phyloP scores from a whole-genome alignment of 2,113 vertebrate genomes.

The Hoplias malabaricus region DNA sequence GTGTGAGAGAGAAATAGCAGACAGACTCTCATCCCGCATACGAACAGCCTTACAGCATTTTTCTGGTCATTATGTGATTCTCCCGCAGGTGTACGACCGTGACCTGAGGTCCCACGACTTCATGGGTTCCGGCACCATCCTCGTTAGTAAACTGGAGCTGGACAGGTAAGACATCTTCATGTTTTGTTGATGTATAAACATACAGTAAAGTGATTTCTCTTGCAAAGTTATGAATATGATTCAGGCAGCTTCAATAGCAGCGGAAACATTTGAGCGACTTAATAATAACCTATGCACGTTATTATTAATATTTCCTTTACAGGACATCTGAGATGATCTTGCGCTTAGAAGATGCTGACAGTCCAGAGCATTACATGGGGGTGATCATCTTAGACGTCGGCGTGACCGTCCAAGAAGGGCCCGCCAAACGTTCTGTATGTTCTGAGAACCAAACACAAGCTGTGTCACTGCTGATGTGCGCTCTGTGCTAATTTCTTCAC shows the following conservation, averaged over 20 bases:
- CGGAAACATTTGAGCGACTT: neutral
- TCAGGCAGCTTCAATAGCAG: constrained; percentile 3
- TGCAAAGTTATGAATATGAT: no score
- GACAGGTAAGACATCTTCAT: constrained; percentile 77
- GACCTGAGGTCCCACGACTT: constrained; percentile 90
- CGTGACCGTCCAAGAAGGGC: constrained; percentile 83
- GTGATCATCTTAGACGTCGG: constrained; percentile 83
- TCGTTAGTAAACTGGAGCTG: constrained; percentile 79
- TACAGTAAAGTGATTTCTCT: no score
- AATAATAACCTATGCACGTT: neutral
- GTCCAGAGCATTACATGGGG: constrained; percentile 91
- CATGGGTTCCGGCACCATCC: constrained; percentile 85
- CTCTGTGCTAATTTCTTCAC: no score
- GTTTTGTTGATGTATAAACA: neutral
- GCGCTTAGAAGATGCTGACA: constrained; percentile 86
- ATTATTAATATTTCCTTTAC: constrained; percentile 11
- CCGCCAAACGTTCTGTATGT: constrained; percentile 82
- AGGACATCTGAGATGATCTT: constrained; percentile 83
- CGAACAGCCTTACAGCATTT: neutral
- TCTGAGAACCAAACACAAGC: neutral
- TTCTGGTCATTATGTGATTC: neutral
- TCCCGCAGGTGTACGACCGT: constrained; percentile 87
- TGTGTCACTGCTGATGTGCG: no score
- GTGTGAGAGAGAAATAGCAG: neutral
- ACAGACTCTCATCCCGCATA: neutral